These are phyloP conservation scores for Tyrannus savana DNA, from an alignment of 2,113 vertebrate genomes.

Conservation along the genomic window DNA sequence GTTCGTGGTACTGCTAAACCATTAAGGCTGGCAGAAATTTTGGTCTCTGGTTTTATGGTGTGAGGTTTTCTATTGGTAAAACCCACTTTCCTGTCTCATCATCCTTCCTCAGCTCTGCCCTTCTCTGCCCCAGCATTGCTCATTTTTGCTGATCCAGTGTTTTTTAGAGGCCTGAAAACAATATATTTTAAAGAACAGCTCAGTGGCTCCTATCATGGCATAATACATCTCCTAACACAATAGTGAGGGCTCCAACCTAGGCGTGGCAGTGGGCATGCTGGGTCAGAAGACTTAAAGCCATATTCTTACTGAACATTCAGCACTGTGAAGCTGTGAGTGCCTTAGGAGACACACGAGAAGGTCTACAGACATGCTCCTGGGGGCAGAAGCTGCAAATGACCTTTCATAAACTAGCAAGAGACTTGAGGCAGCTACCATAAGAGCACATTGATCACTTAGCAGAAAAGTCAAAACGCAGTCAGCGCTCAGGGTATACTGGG, in stretches of 20 bases:
- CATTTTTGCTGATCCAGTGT: background rate
- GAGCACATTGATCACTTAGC: background rate
- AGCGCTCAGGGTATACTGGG: background rate
- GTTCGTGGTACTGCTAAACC: background rate
- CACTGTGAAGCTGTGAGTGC: background rate
- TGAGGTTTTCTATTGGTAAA: background rate
- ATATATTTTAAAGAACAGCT: background rate
- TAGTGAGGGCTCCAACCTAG: fast-evolving
- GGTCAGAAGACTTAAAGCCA: background rate
- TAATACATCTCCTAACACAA: background rate
- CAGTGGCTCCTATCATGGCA: background rate
- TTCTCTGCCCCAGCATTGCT: background rate
- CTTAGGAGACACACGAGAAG: background rate
- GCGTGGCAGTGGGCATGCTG: background rate
- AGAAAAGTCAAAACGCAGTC: background rate
- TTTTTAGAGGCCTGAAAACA: background rate
- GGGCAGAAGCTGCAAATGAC: background rate
- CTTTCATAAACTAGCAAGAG: background rate
- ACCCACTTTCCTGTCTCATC: background rate
- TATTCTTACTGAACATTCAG: background rate
- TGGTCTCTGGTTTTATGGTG: background rate
- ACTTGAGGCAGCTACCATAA: background rate
- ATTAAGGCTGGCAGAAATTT: background rate
- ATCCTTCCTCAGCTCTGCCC: background rate
- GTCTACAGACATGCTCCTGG: background rate